Base-by-base conservation (phyloP, 1,140 invertebrate genomes). In the Sminthurinus signatus region DNA sequence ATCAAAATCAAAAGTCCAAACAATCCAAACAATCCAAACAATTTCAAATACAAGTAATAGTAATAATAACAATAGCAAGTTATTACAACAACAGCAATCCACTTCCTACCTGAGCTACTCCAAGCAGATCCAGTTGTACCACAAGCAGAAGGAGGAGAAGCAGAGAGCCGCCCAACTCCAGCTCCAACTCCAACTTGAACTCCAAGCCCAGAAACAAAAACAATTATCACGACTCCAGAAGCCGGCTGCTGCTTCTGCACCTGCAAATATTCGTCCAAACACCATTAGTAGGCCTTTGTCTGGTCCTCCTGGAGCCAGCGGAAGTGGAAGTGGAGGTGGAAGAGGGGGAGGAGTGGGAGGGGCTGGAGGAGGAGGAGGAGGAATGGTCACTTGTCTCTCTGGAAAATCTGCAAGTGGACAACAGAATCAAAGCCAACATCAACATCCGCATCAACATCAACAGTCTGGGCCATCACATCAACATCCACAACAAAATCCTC, bases 381-480 rank as follows among this genome's bases (percentile, higher is more conserved):
- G 25, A 28, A 58, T 27, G 23, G 39, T 17, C 56, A 58, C 5
- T 17, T 32, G 1, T 32, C 32, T 23, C 44, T 48, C 4, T 48
- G 57, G 15, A 21, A 43, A 36, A 51, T 5, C 12, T 27, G 19
- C 21, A 31, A n/a, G n/a, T 28, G 28, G 10, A 0, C 23, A 23
- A 28, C 62, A 54, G 1, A 29, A 44, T 27, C 36, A n/a, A n/a
- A n/a, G n/a, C n/a, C n/a, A 52, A 17, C 55, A 63, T 14, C 43
- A 31, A 28, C 32, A 21, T 2, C 62, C 25, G 19, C 59, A 61
- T 39, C 62, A 27, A 42, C 54, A 60, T 32, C 58, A 48, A 50
- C 46, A 61, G 39, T 25, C 52, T 52, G 44, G 52, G 42, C 39
- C 50, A 36, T 29, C 44, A 27, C 50, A 60, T 32, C 58, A 60